Percentiles rank a stretch among this genome's conserved stretches.
phyloP scores from a whole-genome alignment of 2,113 vertebrate species.

The Calonectris borealis region DNA sequence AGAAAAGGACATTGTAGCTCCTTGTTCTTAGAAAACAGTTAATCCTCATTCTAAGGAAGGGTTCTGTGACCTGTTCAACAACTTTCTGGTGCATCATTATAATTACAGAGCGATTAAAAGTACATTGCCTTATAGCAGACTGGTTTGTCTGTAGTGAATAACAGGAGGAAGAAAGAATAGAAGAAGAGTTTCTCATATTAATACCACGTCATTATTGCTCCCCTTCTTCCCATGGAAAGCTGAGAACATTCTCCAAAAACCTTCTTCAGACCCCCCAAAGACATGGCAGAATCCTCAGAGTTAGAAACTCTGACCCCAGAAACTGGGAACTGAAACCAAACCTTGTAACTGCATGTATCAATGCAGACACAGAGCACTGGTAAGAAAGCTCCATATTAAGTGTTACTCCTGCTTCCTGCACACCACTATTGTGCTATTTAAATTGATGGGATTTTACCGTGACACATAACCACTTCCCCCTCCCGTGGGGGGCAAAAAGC shows the following conservation, averaged over 20 bases:
- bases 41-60: neutral
- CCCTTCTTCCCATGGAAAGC: neutral
- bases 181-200: neutral
- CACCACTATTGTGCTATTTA: neutral
- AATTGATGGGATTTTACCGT: neutral
- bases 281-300: neutral
- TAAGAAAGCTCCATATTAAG: rapidly evolving
- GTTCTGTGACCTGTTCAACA: neutral
- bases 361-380: neutral
- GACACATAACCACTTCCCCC: neutral
- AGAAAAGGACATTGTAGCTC: neutral
- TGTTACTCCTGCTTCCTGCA: neutral
- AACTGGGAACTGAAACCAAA: neutral
- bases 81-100: neutral
- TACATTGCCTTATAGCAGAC: neutral
- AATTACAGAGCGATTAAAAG: neutral
- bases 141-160: neutral
- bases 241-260: neutral
- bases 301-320: neutral
- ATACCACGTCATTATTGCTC: neutral
- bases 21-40: neutral
- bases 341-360: neutral
- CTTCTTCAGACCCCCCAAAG: neutral
- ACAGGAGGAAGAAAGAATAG: neutral
- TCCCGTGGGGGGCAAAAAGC: neutral